Conservation (phyloP, 1,140 invertebrate species). For the Drosophila setifemur region DNA sequence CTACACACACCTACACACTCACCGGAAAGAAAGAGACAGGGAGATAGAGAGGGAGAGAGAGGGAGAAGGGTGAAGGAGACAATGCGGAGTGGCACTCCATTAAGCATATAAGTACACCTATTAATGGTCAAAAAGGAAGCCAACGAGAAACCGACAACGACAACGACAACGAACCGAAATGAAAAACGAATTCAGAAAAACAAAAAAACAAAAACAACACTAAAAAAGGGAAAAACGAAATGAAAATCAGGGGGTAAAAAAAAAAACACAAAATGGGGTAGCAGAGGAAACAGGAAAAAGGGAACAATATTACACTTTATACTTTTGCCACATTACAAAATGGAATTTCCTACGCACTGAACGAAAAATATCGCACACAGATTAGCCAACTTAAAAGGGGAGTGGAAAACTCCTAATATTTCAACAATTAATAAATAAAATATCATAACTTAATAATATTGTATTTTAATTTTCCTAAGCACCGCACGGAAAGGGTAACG, state of each 20-base stretch:
- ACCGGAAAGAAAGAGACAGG: not conserved
- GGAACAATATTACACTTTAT: constrained; percentile 77
- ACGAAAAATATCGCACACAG: not conserved
- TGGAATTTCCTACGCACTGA: constrained; percentile 55
- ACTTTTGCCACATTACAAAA: constrained; percentile 77
- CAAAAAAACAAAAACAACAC: not conserved
- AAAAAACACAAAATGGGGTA: not conserved
- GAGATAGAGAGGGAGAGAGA: not conserved
- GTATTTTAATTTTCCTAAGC: too few species aligned
- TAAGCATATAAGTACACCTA: constrained; percentile 80
- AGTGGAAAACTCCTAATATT: too few species aligned
- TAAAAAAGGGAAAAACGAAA: constrained; percentile 7
- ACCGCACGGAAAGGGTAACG: too few species aligned
- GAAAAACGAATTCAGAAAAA: constrained; percentile 43
- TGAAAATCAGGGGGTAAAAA: not conserved
- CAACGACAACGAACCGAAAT: constrained; percentile 30
- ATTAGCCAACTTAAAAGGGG: too few species aligned
- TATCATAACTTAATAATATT: too few species aligned
- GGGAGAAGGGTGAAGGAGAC: constrained; percentile 1
- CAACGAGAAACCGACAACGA: constrained; percentile 45
- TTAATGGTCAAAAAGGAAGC: constrained; percentile 77
- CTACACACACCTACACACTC: not conserved
- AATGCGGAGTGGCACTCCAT: constrained; percentile 74
- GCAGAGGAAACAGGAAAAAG: constrained; percentile 41
- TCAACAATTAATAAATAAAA: too few species aligned